These are phyloP conservation scores for Eulacestoma nigropectus DNA, from an alignment of 2,113 vertebrate genomes.

Conservation along the genomic window DNA sequence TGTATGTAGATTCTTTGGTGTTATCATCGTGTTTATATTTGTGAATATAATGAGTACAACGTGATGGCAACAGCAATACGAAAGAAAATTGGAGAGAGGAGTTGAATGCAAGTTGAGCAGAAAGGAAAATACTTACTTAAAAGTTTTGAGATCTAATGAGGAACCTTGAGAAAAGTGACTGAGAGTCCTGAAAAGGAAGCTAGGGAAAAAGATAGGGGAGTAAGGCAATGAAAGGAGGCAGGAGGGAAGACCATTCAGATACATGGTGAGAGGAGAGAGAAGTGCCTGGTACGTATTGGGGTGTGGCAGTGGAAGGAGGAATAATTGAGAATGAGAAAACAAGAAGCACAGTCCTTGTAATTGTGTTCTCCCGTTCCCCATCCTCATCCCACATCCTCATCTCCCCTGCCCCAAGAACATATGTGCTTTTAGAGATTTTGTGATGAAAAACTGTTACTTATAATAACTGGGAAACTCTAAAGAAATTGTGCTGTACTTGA, in stretches of 20 bases:
- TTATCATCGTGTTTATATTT: neutral
- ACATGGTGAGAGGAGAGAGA: neutral
- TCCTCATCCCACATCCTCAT: neutral
- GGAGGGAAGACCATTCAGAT: neutral
- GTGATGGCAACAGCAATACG: neutral
- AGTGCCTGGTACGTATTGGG: neutral
- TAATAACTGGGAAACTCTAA: neutral
- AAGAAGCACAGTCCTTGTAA: rapidly evolving
- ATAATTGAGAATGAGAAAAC: neutral
- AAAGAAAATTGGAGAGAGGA: neutral
- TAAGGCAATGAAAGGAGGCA: neutral
- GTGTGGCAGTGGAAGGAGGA: neutral
- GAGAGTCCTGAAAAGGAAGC: neutral
- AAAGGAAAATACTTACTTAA: neutral
- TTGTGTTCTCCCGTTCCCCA: too few species aligned
- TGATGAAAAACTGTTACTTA: neutral
- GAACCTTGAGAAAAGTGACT: neutral
- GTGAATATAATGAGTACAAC: neutral
- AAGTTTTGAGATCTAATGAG: neutral
- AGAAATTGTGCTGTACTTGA: neutral
- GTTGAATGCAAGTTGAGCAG: neutral
- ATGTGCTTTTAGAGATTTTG: neutral
- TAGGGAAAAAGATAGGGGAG: neutral
- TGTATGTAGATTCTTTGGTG: neutral
- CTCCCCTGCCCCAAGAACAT: neutral